Percentiles rank a stretch among this genome's conserved stretches.
Evolutionary conservation across 2,113 vertebrate genomes (phyloP).

Genomic region (Nanorana parkeri): DNA sequence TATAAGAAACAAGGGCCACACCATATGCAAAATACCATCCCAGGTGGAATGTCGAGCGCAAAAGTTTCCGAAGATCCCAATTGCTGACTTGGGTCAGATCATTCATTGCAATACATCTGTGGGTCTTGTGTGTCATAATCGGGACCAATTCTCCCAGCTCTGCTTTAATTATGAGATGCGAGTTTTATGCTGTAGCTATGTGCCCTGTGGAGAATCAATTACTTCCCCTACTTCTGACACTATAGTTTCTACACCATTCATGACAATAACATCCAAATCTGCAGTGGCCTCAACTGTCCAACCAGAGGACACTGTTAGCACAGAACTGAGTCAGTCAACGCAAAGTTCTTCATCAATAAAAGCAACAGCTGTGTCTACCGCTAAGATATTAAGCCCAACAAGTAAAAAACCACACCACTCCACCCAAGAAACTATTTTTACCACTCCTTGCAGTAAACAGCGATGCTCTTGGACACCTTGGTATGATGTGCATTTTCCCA

Average conservation of each 20-base stretch:
- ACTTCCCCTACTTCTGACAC: neutral
- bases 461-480: slow-evolving; percentile 68
- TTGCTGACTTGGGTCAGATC: slow-evolving; percentile 63
- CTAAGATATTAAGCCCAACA: neutral
- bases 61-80: neutral
- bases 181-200: slow-evolving; percentile 66
- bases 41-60: slow-evolving; percentile 64
- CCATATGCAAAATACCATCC: slow-evolving; percentile 53
- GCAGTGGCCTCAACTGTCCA: neutral
- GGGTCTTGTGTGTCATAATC: slow-evolving; percentile 70
- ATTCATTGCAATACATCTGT: slow-evolving; percentile 52
- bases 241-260: neutral
- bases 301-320: neutral
- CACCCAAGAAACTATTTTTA: neutral
- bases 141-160: slow-evolving; percentile 57
- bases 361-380: neutral
- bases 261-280: neutral
- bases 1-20: slow-evolving; percentile 61
- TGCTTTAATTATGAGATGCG: slow-evolving; percentile 74
- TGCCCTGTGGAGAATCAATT: slow-evolving; percentile 60
- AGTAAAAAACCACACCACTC: neutral
- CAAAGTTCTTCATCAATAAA: neutral
- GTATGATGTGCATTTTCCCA: slow-evolving; percentile 67
- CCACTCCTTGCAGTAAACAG: neutral
- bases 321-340: neutral